phyloP scores from a whole-genome alignment of 2,113 vertebrate species.

The Thamnophis sirtalis region DNA sequence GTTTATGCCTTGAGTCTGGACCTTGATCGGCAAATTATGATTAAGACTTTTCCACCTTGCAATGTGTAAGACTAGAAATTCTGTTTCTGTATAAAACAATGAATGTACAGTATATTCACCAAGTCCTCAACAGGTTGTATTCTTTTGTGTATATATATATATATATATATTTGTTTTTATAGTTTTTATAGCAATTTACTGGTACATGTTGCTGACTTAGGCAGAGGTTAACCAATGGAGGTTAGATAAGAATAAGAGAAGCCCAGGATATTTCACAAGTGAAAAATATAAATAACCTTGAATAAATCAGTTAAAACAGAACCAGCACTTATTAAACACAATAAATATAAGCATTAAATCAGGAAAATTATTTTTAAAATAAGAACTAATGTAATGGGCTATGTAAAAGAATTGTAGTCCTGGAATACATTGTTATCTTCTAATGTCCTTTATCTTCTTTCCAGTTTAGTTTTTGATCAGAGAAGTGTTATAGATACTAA shows the following conservation, averaged over 20 bases:
- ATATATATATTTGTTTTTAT: background rate
- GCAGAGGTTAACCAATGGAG: conserved; percentile 11
- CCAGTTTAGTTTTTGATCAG: background rate
- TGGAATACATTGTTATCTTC: background rate
- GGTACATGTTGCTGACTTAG: background rate
- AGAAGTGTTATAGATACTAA: background rate
- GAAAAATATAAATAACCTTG: background rate
- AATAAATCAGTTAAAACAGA: background rate
- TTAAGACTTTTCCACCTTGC: background rate
- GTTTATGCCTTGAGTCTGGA: background rate
- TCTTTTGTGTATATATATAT: background rate
- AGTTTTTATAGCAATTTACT: background rate
- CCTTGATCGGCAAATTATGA: background rate
- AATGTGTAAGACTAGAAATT: background rate
- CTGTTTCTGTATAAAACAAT: background rate
- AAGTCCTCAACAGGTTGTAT: background rate
- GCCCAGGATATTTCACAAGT: background rate
- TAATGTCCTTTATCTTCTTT: background rate
- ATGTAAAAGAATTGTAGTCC: background rate
- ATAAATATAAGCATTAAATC: background rate
- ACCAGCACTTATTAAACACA: background rate
- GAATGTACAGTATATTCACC: background rate
- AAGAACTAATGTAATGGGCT: background rate
- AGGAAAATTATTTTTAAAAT: background rate
- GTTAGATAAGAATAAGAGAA: background rate